Conservation (phyloP, 2,113 vertebrate species). For the Equus przewalskii region DNA sequence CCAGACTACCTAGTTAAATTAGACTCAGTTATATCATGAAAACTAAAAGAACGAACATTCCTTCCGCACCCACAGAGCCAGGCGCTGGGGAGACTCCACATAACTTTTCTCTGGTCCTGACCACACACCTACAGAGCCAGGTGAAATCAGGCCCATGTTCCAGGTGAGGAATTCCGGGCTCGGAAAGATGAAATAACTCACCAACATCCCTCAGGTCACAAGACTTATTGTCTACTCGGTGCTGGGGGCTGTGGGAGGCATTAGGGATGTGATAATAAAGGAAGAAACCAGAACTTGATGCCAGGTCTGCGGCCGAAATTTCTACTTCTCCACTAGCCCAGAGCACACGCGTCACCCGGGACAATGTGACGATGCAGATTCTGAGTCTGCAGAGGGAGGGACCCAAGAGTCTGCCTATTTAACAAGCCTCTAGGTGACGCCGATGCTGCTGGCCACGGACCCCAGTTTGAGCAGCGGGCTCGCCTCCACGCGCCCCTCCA, state of each 20-base stretch:
- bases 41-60: background rate
- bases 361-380: background rate
- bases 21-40: background rate
- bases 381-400: background rate
- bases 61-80: background rate
- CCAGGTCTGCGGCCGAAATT: background rate
- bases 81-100: background rate
- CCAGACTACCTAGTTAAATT: background rate
- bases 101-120: background rate
- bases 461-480: accelerated
- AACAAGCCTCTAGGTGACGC: background rate
- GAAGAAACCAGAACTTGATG: background rate
- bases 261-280: background rate
- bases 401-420: background rate
- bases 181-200: background rate
- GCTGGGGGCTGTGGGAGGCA: background rate
- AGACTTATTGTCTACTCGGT: background rate
- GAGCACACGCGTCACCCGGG: no score
- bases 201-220: background rate
- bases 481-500: accelerated
- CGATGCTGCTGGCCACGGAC: accelerated
- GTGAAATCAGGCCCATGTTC: background rate
- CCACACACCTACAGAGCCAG: background rate
- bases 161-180: background rate
- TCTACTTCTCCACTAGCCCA: background rate